Percentiles rank a stretch among this genome's conserved stretches.
These are phyloP conservation scores for Conus ventricosus DNA, from an alignment of 1,140 invertebrate genomes.

Conservation along the genomic window DNA sequence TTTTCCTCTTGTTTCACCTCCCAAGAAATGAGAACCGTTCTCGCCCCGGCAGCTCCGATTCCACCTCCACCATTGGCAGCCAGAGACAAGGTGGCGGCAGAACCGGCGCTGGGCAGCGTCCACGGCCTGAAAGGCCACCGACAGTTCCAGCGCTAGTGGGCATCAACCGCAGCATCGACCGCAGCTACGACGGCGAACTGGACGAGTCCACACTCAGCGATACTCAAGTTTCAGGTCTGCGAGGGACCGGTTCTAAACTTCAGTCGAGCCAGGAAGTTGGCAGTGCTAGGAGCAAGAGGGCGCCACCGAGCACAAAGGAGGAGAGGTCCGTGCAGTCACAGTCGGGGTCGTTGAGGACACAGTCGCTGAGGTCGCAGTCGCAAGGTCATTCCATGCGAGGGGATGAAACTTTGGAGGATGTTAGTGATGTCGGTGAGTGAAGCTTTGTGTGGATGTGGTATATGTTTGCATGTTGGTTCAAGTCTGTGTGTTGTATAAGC, in stretches of 20 bases:
- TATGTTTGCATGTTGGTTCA: too few species aligned
- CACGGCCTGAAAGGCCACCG: not conserved
- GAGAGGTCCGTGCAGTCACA: not conserved
- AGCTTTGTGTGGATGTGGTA: too few species aligned
- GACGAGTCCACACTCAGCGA: conserved; percentile 29
- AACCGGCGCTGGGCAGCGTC: not conserved
- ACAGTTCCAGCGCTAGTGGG: not conserved
- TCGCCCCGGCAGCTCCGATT: conserved; percentile 7
- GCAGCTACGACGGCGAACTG: conserved; percentile 24
- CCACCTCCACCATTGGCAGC: conserved; percentile 25
- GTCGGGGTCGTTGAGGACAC: not conserved
- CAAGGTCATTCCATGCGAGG: not conserved
- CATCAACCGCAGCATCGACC: conserved; percentile 19
- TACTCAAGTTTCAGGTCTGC: not conserved
- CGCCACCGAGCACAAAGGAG: not conserved
- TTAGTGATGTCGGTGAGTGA: conserved; percentile 12
- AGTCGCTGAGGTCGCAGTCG: not conserved
- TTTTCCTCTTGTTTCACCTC: not conserved
- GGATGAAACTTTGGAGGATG: conserved; percentile 22
- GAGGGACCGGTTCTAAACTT: not conserved
- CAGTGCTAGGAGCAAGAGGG: not conserved
- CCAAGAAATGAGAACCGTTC: conserved; percentile 25
- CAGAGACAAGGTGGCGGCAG: not conserved
- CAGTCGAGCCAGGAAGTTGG: not conserved
- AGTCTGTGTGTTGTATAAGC: too few species aligned